Percentiles rank a stretch among this genome's conserved stretches.
phyloP scores from a whole-genome alignment of 2,113 vertebrate genomes.

The Corythoichthys haematopterus region DNA sequence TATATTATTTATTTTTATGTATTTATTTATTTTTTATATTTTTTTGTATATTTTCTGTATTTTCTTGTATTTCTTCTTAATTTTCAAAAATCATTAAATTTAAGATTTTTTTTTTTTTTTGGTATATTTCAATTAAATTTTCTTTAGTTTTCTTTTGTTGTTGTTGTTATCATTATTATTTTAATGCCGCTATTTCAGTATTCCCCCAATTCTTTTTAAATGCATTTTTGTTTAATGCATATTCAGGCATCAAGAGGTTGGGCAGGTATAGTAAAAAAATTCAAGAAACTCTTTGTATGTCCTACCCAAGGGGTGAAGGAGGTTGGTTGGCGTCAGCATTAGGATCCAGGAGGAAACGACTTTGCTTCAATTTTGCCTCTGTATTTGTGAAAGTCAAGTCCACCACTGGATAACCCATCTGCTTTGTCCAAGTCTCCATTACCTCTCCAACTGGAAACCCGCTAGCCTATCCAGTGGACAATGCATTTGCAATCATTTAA shows the following conservation, averaged over 20 bases:
- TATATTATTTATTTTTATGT: too few relatives aligned
- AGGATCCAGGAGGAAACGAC: constrained; percentile 85
- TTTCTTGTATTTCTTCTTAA: too few relatives aligned
- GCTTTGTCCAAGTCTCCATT: constrained; percentile 95
- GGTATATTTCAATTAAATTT: too few relatives aligned
- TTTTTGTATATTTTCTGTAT: too few relatives aligned
- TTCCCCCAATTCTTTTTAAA: too few relatives aligned
- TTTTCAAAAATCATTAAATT: too few relatives aligned
- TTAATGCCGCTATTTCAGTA: too few relatives aligned
- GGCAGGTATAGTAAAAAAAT: not conserved
- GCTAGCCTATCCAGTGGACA: constrained; percentile 73
- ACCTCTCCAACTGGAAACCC: constrained; percentile 75
- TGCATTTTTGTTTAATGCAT: not conserved
- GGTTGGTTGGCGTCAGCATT: constrained; percentile 74
- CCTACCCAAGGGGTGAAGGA: constrained; percentile 72
- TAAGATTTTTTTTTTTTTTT: too few relatives aligned
- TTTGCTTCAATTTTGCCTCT: constrained; percentile 67
- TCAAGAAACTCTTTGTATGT: not conserved
- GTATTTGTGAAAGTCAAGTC: constrained; percentile 48
- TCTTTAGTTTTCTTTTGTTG: too few relatives aligned
- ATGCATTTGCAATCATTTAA: not conserved
- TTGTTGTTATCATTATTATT: too few relatives aligned
- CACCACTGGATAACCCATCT: constrained; percentile 94
- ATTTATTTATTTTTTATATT: too few relatives aligned
- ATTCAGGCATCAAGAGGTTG: not conserved